A percentile compares a stretch with the other conserved stretches of the same genome.
Evolutionary conservation across 1,140 invertebrate species (phyloP).

Genomic region (Orussus abietinus): DNA sequence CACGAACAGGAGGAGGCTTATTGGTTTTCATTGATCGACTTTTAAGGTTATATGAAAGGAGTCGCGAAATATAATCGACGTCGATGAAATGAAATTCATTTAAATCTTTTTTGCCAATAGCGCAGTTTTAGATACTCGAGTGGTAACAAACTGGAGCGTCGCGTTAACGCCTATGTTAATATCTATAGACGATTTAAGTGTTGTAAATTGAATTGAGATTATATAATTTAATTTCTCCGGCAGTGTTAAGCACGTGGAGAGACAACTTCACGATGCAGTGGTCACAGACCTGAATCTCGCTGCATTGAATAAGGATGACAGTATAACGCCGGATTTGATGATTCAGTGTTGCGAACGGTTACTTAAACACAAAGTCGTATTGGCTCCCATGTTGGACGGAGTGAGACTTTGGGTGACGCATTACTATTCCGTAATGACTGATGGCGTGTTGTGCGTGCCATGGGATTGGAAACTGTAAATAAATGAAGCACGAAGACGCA

Average conservation of each 20-base stretch:
- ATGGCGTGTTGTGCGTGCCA: slow-evolving; percentile 87
- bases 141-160: no score
- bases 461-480: slow-evolving; percentile 78
- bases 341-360: slow-evolving; percentile 76
- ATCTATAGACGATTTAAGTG: no score
- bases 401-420: slow-evolving; percentile 76
- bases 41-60: no score
- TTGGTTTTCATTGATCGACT: no score
- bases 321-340: slow-evolving; percentile 85
- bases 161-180: no score
- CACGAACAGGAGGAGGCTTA: no score
- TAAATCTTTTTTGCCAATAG: no score
- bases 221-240: slow-evolving; percentile 37
- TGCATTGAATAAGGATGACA: slow-evolving; percentile 81
- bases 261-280: slow-evolving; percentile 64
- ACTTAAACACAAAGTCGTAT: slow-evolving; percentile 53
- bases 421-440: slow-evolving; percentile 87
- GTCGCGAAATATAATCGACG: no score
- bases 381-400: slow-evolving; percentile 48
- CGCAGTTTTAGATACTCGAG: no score
- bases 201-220: slow-evolving; percentile 18
- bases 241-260: slow-evolving; percentile 76
- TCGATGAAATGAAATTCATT: no score
- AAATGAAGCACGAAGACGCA: no score
- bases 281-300: slow-evolving; percentile 64